These are phyloP conservation scores for Hirtodrosophila alboralis DNA, from an alignment of 2,888 invertebrate genomes.

Conservation along the genomic window DNA sequence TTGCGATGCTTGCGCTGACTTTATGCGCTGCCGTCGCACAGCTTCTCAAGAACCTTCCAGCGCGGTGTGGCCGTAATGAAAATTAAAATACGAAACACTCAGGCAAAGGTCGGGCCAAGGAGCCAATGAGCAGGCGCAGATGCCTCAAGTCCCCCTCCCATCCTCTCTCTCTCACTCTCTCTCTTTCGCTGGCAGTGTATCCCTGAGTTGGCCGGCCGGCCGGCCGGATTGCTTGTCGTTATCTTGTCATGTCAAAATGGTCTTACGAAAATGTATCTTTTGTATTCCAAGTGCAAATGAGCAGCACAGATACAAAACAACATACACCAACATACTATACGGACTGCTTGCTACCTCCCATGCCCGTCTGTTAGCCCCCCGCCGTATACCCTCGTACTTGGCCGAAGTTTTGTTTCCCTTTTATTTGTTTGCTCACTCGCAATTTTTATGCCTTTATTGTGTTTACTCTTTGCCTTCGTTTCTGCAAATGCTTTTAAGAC, in stretches of 20 bases:
- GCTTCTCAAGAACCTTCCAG: conserved; percentile 75
- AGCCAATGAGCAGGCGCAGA: conserved; percentile 70
- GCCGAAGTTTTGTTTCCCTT: conserved; percentile 56
- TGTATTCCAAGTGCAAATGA: conserved; percentile 81
- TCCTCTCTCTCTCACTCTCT: background rate
- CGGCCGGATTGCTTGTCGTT: conserved; percentile 78
- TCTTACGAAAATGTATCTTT: conserved; percentile 81
- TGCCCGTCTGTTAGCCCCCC: background rate
- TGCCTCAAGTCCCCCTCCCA: conserved; percentile 10
- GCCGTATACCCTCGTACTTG: conserved; percentile 9
- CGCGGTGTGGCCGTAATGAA: conserved; percentile 74
- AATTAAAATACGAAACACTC: conserved; percentile 77
- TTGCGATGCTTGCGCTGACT: conserved; percentile 65
- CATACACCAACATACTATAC: too few species aligned
- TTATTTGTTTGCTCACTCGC: conserved; percentile 79
- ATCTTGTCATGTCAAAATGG: conserved; percentile 83
- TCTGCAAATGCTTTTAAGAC: conserved; percentile 81
- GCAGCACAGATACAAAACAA: conserved; percentile 66
- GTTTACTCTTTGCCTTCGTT: conserved; percentile 76
- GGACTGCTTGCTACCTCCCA: conserved; percentile 6
- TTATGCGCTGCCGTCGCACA: conserved; percentile 60
- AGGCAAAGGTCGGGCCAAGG: conserved; percentile 69
- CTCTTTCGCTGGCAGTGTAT: background rate
- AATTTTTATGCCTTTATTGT: conserved; percentile 80
- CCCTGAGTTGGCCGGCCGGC: conserved; percentile 17